phyloP scores from a whole-genome alignment of 1,140 invertebrate species.

The Pollicipes pollicipes region DNA sequence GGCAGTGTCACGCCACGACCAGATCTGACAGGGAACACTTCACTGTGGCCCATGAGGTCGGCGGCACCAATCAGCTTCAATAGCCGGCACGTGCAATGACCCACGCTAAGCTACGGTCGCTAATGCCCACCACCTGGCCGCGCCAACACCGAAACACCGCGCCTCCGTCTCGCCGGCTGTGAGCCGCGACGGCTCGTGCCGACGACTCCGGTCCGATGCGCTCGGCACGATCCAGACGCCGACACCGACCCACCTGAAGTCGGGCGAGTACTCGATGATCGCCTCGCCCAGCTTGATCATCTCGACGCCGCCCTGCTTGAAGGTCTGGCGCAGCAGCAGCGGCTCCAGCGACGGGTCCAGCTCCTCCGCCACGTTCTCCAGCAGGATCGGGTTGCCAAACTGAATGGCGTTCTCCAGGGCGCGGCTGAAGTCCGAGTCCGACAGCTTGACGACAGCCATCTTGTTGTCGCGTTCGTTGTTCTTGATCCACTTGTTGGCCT shows the following conservation, averaged over 20 bases:
- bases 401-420: slow-evolving; percentile 35
- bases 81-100: too few relatives aligned
- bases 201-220: too few relatives aligned
- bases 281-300: slow-evolving; percentile 35
- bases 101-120: too few relatives aligned
- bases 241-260: slow-evolving; percentile 46
- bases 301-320: slow-evolving; percentile 33
- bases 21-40: too few relatives aligned
- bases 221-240: too few relatives aligned
- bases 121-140: too few relatives aligned
- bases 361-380: slow-evolving; percentile 31
- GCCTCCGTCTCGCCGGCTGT: too few relatives aligned
- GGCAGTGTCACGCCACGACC: too few relatives aligned
- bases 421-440: slow-evolving; percentile 30
- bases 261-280: slow-evolving; percentile 56
- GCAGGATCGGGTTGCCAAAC: slow-evolving; percentile 32
- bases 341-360: slow-evolving; percentile 34
- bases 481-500: slow-evolving; percentile 74
- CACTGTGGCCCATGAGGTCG: too few relatives aligned
- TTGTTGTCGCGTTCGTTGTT: slow-evolving; percentile 49
- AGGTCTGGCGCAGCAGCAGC: slow-evolving; percentile 34
- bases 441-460: slow-evolving; percentile 29
- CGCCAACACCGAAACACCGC: too few relatives aligned
- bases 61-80: too few relatives aligned
- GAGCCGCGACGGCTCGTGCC: too few relatives aligned